Base-by-base conservation (phyloP, 2,888 invertebrate genomes). In the Digitonthophagus gazella region DNA sequence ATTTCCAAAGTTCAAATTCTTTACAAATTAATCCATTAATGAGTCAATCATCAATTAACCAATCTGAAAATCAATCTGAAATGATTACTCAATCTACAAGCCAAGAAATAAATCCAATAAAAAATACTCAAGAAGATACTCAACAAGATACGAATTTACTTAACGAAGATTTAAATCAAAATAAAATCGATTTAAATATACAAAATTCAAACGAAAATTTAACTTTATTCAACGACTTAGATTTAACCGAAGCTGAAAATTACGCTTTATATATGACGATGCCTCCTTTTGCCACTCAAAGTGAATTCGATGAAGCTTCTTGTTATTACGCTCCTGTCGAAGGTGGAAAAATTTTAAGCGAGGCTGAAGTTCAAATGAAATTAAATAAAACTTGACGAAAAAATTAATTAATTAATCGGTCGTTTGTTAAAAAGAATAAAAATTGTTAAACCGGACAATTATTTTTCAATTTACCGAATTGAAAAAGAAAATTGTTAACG, bases 241-340 rank as follows among this genome's bases (percentile, higher is more conserved):
- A 93, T 75, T 82, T 95, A 22, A 94, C 94, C 0, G 94, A 95
- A 75, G 95, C 93, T 0, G 95, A 95, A 77, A 93, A 95, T 79
- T 95, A 93, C 80, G 95, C 95, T 28, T 81, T 95, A 70, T 95
- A 95, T 76, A 95, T 93, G 76, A 90, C 92, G 67, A 88, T 94
- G 79, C 93, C 95, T 8, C 95, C 95, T 0, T 91, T 90, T 79
- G 95, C 95, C 15, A 94, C 94, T 0, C 90, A 87, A 19, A 95
- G 94, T 6, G 95, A 95, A 80, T 95, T 95, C 78, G 95, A 95
- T 74, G 95, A 95, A 76, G 90, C 90, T 78, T 93, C 93, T 58
- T 93, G 92, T 80, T 94, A 93, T 79, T 95, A 95, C 79, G 91
- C 93, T 44, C 91, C 93, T 6, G 89, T 95, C 3, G 94, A 95